Conservation (phyloP, 2,113 vertebrate species). For the Grammomys dolichurus region DNA sequence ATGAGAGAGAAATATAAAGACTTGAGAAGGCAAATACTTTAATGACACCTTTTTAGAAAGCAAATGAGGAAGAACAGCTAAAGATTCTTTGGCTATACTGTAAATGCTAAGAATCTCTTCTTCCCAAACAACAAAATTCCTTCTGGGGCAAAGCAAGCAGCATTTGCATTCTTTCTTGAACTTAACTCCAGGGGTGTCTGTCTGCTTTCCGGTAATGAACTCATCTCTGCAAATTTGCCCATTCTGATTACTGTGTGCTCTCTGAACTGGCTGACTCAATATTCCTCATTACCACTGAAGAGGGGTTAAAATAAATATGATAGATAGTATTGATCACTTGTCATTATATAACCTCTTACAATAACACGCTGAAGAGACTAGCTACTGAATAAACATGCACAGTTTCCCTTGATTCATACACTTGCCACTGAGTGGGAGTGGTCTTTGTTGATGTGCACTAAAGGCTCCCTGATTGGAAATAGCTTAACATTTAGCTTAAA, state of each 20-base stretch:
- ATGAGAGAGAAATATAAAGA: not conserved
- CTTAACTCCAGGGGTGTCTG: not conserved
- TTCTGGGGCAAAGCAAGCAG: not conserved
- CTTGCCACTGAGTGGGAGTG: slow-evolving; percentile 26
- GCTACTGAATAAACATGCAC: slow-evolving; percentile 47
- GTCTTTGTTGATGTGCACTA: slow-evolving; percentile 42
- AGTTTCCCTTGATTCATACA: slow-evolving; percentile 49
- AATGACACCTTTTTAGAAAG: slow-evolving; percentile 19
- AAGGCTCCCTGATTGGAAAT: slow-evolving; percentile 23
- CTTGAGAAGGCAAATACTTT: not conserved
- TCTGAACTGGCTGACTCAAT: slow-evolving; percentile 4
- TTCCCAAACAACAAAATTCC: not conserved
- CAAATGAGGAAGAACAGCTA: not conserved
- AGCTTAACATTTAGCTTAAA: slow-evolving; percentile 32
- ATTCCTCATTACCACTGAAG: slow-evolving; percentile 7
- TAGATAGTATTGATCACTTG: not conserved
- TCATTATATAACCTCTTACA: slow-evolving; percentile 29
- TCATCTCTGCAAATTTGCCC: not conserved
- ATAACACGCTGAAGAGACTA: slow-evolving; percentile 63
- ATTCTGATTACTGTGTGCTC: not conserved
- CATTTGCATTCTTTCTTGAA: not conserved
- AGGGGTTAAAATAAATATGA: slow-evolving; percentile 46
- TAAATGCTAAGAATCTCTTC: not conserved
- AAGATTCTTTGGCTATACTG: not conserved
- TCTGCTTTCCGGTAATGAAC: not conserved